Evolutionary conservation across 1,140 invertebrate genomes (phyloP), one percentile per base, ranked within the genome.

Genomic region (Uloborus diversus): DNA sequence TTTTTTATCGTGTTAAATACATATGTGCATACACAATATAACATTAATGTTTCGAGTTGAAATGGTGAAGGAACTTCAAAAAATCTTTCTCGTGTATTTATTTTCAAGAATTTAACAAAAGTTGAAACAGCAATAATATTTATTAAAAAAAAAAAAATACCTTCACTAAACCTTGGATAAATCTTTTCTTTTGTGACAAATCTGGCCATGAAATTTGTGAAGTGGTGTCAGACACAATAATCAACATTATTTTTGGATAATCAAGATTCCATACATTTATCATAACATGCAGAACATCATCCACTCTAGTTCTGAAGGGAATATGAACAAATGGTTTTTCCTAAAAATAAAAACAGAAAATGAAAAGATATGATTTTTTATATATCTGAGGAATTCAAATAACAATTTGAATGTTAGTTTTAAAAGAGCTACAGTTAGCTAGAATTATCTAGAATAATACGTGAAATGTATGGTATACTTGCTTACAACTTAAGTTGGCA

Each of bases 81-180:
- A 56, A 7, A 56, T 17, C 1, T 56, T 56, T 56, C 17, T n/a
- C 28, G 32, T 30, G 5, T 61, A 61, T 30, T 30, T 4, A 32
- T 14, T 61, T 7, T 4, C 4, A 61, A 30, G 25, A 30, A 5
- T 0, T n/a, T 1, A 1, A 13, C 0, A 13, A 49, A n/a, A 66
- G 11, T 20, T 30, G 28, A 57, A 23, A n/a, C n/a, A n/a, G n/a
- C n/a, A n/a, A n/a, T n/a, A n/a, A n/a, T n/a, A n/a, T n/a, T n/a
- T n/a, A n/a, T 62, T n/a, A n/a, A n/a, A n/a, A 2, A 32, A 23
- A 33, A 30, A 13, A 11, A 5, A 14, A 56, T 33, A 69, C 66
- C 73, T 81, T 82, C 14, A 81, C 66, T 23, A 82, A 57, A 17
- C 81, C 81, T 56, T 81, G 57, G 23, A 81, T 37, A 32, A 82